A percentile compares a stretch with the other conserved stretches of the same genome.
These are phyloP conservation scores for Agrilus biguttatus DNA, from an alignment of 2,888 invertebrate genomes.

Conservation along the genomic window DNA sequence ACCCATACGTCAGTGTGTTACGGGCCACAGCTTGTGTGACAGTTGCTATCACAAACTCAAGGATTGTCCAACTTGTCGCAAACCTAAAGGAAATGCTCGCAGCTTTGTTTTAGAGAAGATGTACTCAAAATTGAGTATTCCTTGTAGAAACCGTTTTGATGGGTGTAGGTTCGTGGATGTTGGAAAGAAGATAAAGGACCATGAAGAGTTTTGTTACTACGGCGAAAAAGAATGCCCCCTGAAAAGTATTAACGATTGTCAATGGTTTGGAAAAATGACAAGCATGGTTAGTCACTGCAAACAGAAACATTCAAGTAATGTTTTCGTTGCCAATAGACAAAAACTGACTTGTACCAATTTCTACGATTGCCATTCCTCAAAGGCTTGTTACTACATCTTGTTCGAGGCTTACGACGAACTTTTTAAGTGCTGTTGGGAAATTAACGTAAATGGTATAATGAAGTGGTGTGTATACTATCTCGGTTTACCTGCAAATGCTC, in stretches of 20 bases:
- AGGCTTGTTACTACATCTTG: slow-evolving; percentile 6
- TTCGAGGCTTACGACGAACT: slow-evolving; percentile 11
- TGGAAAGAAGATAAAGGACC: slow-evolving; percentile 11
- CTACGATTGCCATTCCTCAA: too few species aligned
- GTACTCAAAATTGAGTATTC: slow-evolving; percentile 9
- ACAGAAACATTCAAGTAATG: slow-evolving; percentile 11
- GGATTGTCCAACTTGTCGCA: slow-evolving; percentile 11
- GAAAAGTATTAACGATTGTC: slow-evolving; percentile 7
- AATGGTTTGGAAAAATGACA: slow-evolving; percentile 11
- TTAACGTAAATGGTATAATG: slow-evolving; percentile 12
- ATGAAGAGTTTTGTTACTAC: slow-evolving; percentile 12
- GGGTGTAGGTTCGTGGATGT: slow-evolving; percentile 11
- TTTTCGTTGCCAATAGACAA: slow-evolving; percentile 9
- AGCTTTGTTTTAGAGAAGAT: slow-evolving; percentile 10
- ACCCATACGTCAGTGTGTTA: slow-evolving; percentile 11
- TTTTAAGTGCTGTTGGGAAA: slow-evolving; percentile 15
- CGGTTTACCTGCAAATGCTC: not conserved
- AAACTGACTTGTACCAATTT: slow-evolving; percentile 10
- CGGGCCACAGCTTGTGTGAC: slow-evolving; percentile 12
- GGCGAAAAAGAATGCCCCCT: slow-evolving; percentile 11
- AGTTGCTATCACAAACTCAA: slow-evolving; percentile 7
- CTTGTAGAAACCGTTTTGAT: slow-evolving; percentile 10
- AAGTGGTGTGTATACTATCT: slow-evolving; percentile 14
- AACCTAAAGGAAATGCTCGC: slow-evolving; percentile 4
- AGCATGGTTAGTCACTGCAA: slow-evolving; percentile 12